Percentiles rank a stretch among this genome's conserved stretches.
These are phyloP conservation scores for Parthenolecanium corni DNA, from an alignment of 2,888 invertebrate species.

Conservation along the genomic window DNA sequence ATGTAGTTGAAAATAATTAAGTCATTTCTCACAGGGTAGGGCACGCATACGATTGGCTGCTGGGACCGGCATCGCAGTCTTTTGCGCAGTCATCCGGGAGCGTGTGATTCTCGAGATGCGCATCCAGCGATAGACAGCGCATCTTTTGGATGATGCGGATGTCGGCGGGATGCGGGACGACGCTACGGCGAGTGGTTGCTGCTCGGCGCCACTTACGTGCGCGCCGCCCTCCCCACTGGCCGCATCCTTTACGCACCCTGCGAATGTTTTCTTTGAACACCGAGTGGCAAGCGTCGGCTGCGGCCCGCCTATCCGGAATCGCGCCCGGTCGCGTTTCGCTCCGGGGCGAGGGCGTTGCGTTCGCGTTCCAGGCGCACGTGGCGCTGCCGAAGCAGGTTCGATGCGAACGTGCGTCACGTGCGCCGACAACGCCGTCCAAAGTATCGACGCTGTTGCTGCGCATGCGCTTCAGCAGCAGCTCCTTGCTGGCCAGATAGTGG, in stretches of 20 bases:
- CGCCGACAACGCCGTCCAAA: neutral
- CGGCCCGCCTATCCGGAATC: neutral
- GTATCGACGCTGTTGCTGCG: constrained; percentile 29
- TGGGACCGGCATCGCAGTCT: too few relatives aligned
- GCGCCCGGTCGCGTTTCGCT: neutral
- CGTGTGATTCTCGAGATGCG: too few relatives aligned
- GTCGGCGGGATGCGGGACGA: too few relatives aligned
- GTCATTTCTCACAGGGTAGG: constrained; percentile 36
- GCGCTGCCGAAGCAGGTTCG: constrained; percentile 22
- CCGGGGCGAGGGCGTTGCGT: neutral
- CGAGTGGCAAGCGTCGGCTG: neutral
- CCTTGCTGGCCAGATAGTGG: constrained; percentile 31
- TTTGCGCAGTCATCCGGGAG: too few relatives aligned
- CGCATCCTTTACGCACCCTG: neutral
- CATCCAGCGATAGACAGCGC: constrained; percentile 30
- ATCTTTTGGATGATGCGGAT: too few relatives aligned
- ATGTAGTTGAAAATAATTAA: too few relatives aligned
- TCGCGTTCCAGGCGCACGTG: neutral
- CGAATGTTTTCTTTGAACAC: neutral
- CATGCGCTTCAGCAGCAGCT: constrained; percentile 31
- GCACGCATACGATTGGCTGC: constrained; percentile 28
- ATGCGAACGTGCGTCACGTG: neutral
- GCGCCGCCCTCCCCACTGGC: too few relatives aligned
- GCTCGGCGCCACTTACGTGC: too few relatives aligned
- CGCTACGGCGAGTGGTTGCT: too few relatives aligned